Evolutionary conservation across 2,797 vertebrate genomes (phyloP).

Genomic region (Clamator glandarius): DNA sequence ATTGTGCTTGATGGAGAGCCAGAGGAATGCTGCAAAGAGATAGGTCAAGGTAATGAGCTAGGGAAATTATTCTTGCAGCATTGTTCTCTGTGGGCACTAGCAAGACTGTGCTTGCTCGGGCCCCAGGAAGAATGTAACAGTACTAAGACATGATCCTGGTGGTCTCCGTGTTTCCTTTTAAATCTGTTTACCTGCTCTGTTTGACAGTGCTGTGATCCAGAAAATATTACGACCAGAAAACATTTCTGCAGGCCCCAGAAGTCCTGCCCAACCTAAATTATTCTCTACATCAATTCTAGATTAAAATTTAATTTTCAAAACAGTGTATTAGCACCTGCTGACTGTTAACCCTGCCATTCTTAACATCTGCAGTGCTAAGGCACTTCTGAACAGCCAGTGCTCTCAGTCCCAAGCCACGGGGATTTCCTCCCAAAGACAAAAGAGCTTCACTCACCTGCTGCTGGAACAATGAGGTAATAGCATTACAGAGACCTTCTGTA

Average conservation of each 20-base stretch:
- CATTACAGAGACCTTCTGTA: not conserved
- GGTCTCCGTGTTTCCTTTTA: not conserved
- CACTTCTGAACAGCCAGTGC: not conserved
- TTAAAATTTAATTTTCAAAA: not conserved
- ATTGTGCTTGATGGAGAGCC: not conserved
- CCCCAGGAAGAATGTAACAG: not conserved
- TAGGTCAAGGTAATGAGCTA: not conserved
- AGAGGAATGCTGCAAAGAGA: not conserved
- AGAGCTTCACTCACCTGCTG: conserved; percentile 2
- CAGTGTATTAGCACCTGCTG: not conserved
- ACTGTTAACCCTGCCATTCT: not conserved
- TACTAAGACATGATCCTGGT: not conserved
- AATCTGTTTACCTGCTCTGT: not conserved
- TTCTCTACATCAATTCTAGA: not conserved
- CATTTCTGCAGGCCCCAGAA: not conserved
- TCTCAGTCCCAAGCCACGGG: not conserved
- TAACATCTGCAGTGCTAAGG: not conserved
- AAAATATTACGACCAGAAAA: not conserved
- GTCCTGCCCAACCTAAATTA: not conserved
- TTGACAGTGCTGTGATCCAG: not conserved
- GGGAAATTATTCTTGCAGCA: not conserved
- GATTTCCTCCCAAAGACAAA: conserved; percentile 12
- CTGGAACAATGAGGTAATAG: not conserved
- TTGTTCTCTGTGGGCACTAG: not conserved
- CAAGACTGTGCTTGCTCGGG: not conserved